Base-by-base conservation (phyloP, 2,888 invertebrate species). In the Cotesia congregata region DNA sequence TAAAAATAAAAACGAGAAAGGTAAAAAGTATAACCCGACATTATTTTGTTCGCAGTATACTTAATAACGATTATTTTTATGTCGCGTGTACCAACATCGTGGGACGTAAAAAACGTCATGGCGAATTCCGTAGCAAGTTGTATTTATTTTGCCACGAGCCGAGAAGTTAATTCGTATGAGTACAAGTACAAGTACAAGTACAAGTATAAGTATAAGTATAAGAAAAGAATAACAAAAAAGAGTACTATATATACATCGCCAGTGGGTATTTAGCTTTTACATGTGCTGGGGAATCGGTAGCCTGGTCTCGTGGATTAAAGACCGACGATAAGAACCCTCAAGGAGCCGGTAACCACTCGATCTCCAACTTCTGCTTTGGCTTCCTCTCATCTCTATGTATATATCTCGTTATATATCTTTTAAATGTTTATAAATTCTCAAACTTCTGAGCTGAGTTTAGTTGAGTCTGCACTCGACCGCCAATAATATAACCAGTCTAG, bases 131-230 rank as follows among this genome's bases (percentile, higher is more conserved):
- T 20, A 12, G 65, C 50, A 67, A 38, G 60, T 7, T 59, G 65
- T 75, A 71, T 75, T 75, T 75, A 75, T 75, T 75, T 75, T 71
- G 65, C 71, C 75, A 75, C 71, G 75, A 75, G 71, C 70, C 65
- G 50, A 70, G 70, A 70, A 70, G 70, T 71, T 75, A 71, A 75
- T 75, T 75, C 71, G 71, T 50, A 61, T 30, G 65, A 9, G 30
- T 65, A 65, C 50, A 50, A 50, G 50, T 50, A 50, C 12, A 50
- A 50, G 50, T 50, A 50, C 12, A 50, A 12, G 12, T 50, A 50
- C 12, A 50, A 50, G 50, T 50, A 50, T 50, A 50, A 12, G 12
- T 50, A 50, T 50, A 50, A 12, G 12, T 50, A 50, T 50, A 50
- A 50, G 50, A 50, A 50, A 50, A 50, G 50, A 50, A 50, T 50